Base-by-base conservation (phyloP, 2,797 vertebrate genomes). In the Alauda arvensis region DNA sequence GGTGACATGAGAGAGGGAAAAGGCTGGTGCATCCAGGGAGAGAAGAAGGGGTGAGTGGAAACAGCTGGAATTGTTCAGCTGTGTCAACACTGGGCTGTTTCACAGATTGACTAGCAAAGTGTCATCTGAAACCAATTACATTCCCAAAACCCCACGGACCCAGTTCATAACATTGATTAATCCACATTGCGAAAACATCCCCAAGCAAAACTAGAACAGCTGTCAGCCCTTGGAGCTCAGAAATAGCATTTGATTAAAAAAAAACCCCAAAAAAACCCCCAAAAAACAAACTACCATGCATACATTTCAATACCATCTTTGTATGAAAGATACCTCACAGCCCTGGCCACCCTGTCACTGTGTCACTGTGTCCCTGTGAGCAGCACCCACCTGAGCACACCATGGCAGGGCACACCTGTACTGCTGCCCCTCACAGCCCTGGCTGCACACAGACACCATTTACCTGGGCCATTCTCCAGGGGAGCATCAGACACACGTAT, bases 51-150 rank as follows among this genome's bases (percentile, higher is more conserved):
- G 96, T 93, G 90, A 96, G 95, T 91, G 83, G 95, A 96, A 96
- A 97, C 97, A 97, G 96, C 97, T 97, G 97, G 96, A 96, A 95
- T 94, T 96, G 95, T 82, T 97, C 97, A 97, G 96, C 97, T 97
- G 96, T 96, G 96, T 96, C 97, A 96, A 96, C 96, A 97, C 93
- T 95, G 61, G 79, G 88, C 94, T 95, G 93, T 91, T 96, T 94
- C 88, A 26, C 96, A 97, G 97, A 97, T 97, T 97, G 97, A 97
- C 96, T 96, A 94, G 95, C 95, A 95, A 96, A 97, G 96, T 96
- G 96, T 97, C 97, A 97, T 96, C 96, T 96, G 96, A 97, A 97
- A 97, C 96, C 97, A 97, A 97, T 97, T 97, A 97, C 95, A 96
- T 96, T 96, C 96, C 95, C 95, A 97, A 97, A 96, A 94, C 97